Evolutionary conservation across 2,888 invertebrate genomes (phyloP).

Genomic region (Hedya salicella): DNA sequence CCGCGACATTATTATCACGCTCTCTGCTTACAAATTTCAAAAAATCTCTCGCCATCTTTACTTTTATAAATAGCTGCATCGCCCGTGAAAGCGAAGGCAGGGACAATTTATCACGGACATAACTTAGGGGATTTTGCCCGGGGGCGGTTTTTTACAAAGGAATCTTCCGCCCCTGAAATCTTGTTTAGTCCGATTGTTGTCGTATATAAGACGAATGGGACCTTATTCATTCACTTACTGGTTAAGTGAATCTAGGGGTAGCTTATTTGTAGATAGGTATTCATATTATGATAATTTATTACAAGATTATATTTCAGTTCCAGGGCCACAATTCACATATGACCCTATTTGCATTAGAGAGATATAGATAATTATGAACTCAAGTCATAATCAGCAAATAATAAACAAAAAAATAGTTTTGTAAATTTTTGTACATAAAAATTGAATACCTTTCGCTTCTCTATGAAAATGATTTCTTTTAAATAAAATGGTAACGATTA

Average conservation of each 20-base stretch:
- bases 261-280: neutral
- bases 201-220: conserved; percentile 36
- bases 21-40: conserved; percentile 31
- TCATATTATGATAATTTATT: no score
- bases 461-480: no score
- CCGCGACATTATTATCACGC: conserved; percentile 21
- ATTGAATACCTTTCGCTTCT: no score
- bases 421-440: no score
- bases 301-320: no score
- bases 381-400: no score
- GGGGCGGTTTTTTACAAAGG: conserved; percentile 36
- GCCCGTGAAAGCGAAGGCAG: conserved; percentile 29
- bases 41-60: conserved; percentile 28
- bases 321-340: no score
- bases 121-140: conserved; percentile 40
- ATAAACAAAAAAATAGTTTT: no score
- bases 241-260: conserved; percentile 19
- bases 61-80: conserved; percentile 32
- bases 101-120: conserved; percentile 42
- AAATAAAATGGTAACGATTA: no score
- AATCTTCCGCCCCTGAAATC: conserved; percentile 36
- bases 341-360: no score
- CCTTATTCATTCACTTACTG: conserved; percentile 40
- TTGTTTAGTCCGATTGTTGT: conserved; percentile 37
- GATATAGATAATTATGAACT: no score